A percentile compares a stretch with the other conserved stretches of the same genome.
Evolutionary conservation across 2,888 invertebrate genomes (phyloP).

Genomic region (Phyto melanocephala): DNA sequence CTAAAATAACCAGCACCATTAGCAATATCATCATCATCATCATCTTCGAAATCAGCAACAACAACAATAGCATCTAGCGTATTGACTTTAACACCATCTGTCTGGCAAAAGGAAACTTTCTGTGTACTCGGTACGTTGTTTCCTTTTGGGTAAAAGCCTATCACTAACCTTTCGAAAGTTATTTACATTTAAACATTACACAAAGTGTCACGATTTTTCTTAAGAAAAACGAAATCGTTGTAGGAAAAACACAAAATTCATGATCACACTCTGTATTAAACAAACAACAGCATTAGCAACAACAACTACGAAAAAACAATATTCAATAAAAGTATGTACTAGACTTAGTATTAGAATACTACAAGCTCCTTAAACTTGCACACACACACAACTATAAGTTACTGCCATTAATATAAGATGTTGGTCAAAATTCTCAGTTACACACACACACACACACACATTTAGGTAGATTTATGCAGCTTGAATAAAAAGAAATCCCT

Average conservation of each 20-base stretch:
- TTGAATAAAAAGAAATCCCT: conserved; percentile 46
- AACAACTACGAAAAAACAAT: not conserved
- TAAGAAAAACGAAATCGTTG: conserved; percentile 64
- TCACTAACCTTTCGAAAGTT: conserved; percentile 65
- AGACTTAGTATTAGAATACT: conserved; percentile 47
- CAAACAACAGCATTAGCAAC: conserved; percentile 25
- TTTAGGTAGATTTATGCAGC: not conserved
- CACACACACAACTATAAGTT: not conserved
- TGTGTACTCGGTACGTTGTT: conserved; percentile 23
- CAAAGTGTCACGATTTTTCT: conserved; percentile 65
- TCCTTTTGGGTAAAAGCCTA: conserved; percentile 63
- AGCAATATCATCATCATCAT: not conserved
- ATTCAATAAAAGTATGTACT: conserved; percentile 22
- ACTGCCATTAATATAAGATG: conserved; percentile 29
- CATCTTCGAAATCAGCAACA: not conserved
- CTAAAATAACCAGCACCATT: conserved; percentile 31
- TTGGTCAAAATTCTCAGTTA: conserved; percentile 47
- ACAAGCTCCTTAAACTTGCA: conserved; percentile 35
- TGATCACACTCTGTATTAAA: conserved; percentile 62
- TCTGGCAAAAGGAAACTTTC: conserved; percentile 35
- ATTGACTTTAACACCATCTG: conserved; percentile 53
- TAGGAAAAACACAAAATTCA: conserved; percentile 64
- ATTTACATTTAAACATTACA: conserved; percentile 64
- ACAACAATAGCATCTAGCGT: not conserved
- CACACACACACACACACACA: conserved; percentile 8